phyloP scores from a whole-genome alignment of 2,797 vertebrate species.

The Enteromius thamalakanensis region DNA sequence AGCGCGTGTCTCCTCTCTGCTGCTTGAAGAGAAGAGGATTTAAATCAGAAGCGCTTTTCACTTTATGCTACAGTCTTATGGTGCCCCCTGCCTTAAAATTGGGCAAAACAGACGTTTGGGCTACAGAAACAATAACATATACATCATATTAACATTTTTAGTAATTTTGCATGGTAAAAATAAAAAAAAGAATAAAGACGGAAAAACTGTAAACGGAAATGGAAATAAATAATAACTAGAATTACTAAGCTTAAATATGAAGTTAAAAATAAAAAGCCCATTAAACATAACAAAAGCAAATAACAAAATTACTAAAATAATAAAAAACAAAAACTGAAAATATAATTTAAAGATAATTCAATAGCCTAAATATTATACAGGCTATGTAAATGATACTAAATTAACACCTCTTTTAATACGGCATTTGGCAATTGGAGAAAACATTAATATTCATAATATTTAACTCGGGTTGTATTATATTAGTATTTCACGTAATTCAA shows the following conservation, averaged over 20 bases:
- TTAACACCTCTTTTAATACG: background rate
- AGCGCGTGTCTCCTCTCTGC: conserved; percentile 24
- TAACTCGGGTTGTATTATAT: background rate
- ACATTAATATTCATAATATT: background rate
- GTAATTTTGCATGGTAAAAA: background rate
- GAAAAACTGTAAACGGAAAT: background rate
- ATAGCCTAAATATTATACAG: background rate
- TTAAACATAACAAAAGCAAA: background rate
- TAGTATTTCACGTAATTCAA: background rate
- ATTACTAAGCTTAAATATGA: background rate
- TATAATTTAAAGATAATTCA: background rate
- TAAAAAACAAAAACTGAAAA: background rate
- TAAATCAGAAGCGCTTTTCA: background rate
- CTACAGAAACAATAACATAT: background rate
- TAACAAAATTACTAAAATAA: background rate
- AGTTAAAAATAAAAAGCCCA: background rate
- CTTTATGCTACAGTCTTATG: background rate
- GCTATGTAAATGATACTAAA: background rate
- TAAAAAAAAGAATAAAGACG: background rate
- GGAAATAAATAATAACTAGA: background rate
- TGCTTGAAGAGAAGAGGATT: conserved; percentile 2
- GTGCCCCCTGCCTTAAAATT: conserved; percentile 25
- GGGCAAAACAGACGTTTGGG: background rate
- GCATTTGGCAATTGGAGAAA: background rate
- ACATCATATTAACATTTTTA: background rate